These are phyloP conservation scores for Lepidurus arcticus DNA, from an alignment of 1,140 invertebrate genomes.

Conservation along the genomic window DNA sequence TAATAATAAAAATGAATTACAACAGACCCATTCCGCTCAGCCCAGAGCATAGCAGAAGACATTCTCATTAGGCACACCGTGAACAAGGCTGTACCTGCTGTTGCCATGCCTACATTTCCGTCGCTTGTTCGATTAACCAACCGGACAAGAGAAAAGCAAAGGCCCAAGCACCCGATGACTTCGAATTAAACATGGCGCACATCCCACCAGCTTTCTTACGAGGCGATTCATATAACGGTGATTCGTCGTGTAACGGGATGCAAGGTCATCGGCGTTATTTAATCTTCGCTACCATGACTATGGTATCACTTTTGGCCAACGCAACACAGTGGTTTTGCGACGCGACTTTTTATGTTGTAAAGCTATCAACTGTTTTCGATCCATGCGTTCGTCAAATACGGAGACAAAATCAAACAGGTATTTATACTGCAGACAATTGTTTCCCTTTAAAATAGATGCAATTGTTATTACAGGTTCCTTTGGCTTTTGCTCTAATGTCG, in stretches of 20 bases:
- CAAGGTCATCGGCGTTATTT: neutral
- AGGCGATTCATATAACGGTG: neutral
- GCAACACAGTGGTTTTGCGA: conserved; percentile 24
- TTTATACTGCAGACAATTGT: neutral
- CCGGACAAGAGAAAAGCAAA: neutral
- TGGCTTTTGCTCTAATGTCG: conserved; percentile 24
- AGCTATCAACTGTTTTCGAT: conserved; percentile 26
- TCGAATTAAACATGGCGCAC: conserved; percentile 4
- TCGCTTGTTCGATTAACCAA: conserved; percentile 8
- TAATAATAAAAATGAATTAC: too few species aligned
- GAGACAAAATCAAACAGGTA: conserved; percentile 29
- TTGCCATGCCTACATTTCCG: conserved; percentile 4
- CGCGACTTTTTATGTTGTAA: conserved; percentile 17
- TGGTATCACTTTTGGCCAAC: too few species aligned
- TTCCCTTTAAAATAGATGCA: neutral
- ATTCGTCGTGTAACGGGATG: neutral
- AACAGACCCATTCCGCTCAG: too few species aligned
- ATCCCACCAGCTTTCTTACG: conserved; percentile 15
- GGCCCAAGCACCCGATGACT: conserved; percentile 13
- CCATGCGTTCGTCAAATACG: neutral
- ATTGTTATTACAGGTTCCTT: conserved; percentile 23
- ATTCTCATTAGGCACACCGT: too few species aligned
- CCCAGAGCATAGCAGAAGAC: too few species aligned
- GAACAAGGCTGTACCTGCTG: neutral
- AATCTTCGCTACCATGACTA: conserved; percentile 26